Evolutionary conservation across 2,113 vertebrate species (phyloP).

Genomic region (Mionectes macconnelli): DNA sequence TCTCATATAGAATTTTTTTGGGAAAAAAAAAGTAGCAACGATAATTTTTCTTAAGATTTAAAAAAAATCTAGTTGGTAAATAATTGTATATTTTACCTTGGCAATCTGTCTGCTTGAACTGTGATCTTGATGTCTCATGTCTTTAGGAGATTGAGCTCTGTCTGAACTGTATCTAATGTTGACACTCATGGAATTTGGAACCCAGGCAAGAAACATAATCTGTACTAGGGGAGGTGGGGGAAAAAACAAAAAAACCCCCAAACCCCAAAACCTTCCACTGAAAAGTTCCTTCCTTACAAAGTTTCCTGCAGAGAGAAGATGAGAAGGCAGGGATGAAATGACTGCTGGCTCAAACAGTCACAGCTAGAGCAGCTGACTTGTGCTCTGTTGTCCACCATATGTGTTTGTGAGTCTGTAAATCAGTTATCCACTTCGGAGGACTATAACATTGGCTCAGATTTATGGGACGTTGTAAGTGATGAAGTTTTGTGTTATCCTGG

Average conservation of each 20-base stretch:
- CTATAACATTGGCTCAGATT: neutral
- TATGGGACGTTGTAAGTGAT: neutral
- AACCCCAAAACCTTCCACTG: neutral
- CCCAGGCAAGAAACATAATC: neutral
- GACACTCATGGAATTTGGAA: neutral
- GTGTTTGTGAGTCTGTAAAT: neutral
- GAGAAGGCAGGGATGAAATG: neutral
- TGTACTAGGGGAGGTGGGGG: too few species aligned
- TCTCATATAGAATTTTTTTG: neutral
- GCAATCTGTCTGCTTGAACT: neutral
- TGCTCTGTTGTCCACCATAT: rapidly evolving
- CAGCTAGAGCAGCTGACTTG: neutral
- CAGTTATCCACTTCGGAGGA: neutral
- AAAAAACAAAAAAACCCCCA: neutral
- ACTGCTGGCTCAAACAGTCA: neutral
- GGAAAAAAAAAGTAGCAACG: neutral
- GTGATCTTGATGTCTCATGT: neutral
- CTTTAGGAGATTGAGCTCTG: neutral
- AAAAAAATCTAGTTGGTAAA: neutral
- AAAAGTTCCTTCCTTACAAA: neutral
- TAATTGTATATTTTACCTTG: neutral
- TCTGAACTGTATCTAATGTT: neutral
- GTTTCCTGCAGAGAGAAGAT: neutral
- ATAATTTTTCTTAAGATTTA: neutral
- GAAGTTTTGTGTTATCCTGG: neutral